Percentiles rank a stretch among this genome's conserved stretches.
Evolutionary conservation across 2,888 invertebrate genomes (phyloP).

Genomic region (Seladonia tumulorum): DNA sequence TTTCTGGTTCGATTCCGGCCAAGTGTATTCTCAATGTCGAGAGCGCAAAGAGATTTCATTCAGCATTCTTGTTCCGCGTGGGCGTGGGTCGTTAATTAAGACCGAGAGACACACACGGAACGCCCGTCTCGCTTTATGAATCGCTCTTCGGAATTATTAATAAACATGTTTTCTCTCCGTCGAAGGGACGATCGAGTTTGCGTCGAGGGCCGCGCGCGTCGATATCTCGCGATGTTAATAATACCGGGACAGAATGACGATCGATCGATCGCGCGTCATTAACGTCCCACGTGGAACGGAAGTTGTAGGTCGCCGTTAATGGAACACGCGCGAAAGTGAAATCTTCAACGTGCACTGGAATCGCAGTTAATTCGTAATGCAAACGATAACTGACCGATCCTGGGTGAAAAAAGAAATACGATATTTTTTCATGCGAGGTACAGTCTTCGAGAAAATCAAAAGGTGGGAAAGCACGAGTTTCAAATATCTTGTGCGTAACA

Average conservation of each 20-base stretch:
- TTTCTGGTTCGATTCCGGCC: not conserved
- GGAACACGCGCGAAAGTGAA: slow-evolving; percentile 12
- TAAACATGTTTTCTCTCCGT: slow-evolving; percentile 22
- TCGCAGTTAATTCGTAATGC: not conserved
- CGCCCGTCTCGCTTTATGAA: not conserved
- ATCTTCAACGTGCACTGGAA: not conserved
- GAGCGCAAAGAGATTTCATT: not conserved
- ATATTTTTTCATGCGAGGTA: not conserved
- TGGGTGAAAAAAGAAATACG: not conserved
- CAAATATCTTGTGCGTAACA: not conserved
- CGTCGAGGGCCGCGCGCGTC: not conserved
- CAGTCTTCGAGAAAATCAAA: not conserved
- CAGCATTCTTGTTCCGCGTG: slow-evolving; percentile 23
- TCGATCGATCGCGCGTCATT: slow-evolving; percentile 36
- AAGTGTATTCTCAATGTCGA: not conserved
- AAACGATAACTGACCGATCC: not conserved
- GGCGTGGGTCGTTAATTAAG: slow-evolving; percentile 27
- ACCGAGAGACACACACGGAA: not conserved
- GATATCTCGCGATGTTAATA: slow-evolving; percentile 25
- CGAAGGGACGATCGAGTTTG: not conserved
- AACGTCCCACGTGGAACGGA: slow-evolving; percentile 16
- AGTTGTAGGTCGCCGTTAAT: not conserved
- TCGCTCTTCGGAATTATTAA: slow-evolving; percentile 25
- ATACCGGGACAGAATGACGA: slow-evolving; percentile 17
- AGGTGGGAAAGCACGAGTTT: not conserved